These are phyloP conservation scores for Rhinogobius similis DNA, from an alignment of 2,113 vertebrate species.

Conservation along the genomic window DNA sequence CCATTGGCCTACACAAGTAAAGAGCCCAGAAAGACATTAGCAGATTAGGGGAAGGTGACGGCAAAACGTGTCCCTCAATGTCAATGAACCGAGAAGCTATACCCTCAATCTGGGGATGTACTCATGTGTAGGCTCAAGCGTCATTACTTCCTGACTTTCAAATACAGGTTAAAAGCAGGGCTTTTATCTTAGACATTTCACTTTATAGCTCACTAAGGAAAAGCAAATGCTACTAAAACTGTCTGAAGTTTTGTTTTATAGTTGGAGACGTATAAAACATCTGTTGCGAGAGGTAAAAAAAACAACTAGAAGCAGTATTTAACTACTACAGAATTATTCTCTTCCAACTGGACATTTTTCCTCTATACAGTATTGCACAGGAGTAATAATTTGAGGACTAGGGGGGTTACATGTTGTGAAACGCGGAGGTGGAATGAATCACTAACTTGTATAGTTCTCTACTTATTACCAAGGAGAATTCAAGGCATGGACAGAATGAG, in stretches of 20 bases:
- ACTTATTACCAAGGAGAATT: neutral
- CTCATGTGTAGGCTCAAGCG: slow-evolving; percentile 32
- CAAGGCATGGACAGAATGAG: neutral
- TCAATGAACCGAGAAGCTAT: slow-evolving; percentile 36
- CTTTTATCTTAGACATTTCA: slow-evolving; percentile 21
- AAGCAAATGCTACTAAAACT: neutral
- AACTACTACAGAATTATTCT: too few relatives aligned
- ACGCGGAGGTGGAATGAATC: neutral
- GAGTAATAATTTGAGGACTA: too few relatives aligned
- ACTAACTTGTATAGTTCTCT: neutral
- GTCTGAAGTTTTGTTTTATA: neutral
- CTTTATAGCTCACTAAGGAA: slow-evolving; percentile 16
- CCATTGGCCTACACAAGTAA: slow-evolving; percentile 18
- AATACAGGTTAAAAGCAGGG: slow-evolving; percentile 33
- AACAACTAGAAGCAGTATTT: neutral
- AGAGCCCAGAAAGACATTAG: slow-evolving; percentile 16
- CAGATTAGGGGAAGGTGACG: slow-evolving; percentile 33
- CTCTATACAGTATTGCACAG: too few relatives aligned
- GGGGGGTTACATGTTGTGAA: neutral
- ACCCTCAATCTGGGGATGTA: slow-evolving; percentile 39
- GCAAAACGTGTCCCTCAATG: slow-evolving; percentile 31
- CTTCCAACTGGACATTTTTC: too few relatives aligned
- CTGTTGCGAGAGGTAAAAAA: neutral
- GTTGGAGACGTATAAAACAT: neutral
- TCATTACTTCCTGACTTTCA: slow-evolving; percentile 51